Evolutionary conservation across 2,797 vertebrate genomes (phyloP).

Genomic region (Nyctalus aviator): DNA sequence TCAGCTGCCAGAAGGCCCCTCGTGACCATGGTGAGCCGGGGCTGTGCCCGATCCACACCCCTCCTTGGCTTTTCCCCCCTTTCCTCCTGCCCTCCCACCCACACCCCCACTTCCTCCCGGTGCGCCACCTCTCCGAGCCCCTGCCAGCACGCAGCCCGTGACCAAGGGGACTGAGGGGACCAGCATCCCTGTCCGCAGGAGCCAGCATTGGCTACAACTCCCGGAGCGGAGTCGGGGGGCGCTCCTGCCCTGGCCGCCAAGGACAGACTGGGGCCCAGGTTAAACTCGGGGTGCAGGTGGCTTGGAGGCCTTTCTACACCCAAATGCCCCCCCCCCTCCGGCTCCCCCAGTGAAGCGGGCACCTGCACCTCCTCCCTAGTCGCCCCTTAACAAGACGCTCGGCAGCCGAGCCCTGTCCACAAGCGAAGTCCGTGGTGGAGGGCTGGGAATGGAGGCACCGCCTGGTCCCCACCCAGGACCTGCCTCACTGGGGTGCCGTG

Average conservation of each 20-base stretch:
- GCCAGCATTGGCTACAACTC: accelerated
- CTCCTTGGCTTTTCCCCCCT: accelerated
- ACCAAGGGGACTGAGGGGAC: too few species aligned
- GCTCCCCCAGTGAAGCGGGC: accelerated
- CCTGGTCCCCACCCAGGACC: background rate
- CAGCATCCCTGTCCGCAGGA: accelerated
- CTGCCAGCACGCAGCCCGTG: accelerated
- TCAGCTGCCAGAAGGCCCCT: background rate
- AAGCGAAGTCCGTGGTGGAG: accelerated
- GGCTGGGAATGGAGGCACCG: too few species aligned
- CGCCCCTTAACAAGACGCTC: background rate
- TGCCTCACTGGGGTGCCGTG: accelerated
- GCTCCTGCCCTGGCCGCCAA: too few species aligned
- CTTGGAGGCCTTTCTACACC: background rate
- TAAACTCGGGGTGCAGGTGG: background rate
- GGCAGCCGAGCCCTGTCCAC: background rate
- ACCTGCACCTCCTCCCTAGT: background rate
- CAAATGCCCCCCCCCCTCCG: accelerated
- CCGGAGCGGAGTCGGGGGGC: accelerated
- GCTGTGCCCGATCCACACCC: background rate
- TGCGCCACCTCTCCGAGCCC: too few species aligned
- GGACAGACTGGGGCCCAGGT: background rate
- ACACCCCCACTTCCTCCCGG: accelerated
- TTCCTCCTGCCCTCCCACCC: accelerated
- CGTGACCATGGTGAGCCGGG: accelerated